Conservation (phyloP, 2,113 vertebrate species). For the Penelope pileata region DNA sequence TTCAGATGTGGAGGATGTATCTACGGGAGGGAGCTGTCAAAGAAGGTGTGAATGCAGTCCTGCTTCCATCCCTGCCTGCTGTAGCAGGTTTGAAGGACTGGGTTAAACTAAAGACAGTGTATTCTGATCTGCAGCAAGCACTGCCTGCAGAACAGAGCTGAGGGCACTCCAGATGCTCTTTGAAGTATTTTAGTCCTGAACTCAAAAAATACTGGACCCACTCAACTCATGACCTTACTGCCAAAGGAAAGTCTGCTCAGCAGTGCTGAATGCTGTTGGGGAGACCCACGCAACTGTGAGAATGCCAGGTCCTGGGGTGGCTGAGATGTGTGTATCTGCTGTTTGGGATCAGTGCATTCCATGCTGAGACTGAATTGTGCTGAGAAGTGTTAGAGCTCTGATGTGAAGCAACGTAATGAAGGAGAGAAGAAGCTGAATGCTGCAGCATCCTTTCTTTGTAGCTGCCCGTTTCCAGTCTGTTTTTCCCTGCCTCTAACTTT, state of each 20-base stretch:
- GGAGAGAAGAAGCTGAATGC: slow-evolving; percentile 35
- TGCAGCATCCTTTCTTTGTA: slow-evolving; percentile 20
- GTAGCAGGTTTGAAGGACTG: slow-evolving; percentile 34
- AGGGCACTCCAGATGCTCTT: slow-evolving; percentile 11
- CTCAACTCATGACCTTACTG: slow-evolving; percentile 52
- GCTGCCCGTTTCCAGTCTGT: slow-evolving; percentile 28
- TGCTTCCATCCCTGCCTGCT: slow-evolving; percentile 57
- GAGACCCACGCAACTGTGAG: slow-evolving; percentile 4
- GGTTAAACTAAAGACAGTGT: slow-evolving; percentile 1
- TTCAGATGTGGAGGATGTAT: neutral
- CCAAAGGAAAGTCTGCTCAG: slow-evolving; percentile 58
- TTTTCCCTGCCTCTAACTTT: slow-evolving; percentile 54
- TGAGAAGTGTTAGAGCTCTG: slow-evolving; percentile 18
- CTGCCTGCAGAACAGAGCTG: neutral
- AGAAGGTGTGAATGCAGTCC: slow-evolving; percentile 50
- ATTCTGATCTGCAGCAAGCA: slow-evolving; percentile 60
- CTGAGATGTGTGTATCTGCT: slow-evolving; percentile 28
- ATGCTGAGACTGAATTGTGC: neutral
- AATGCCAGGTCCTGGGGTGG: slow-evolving; percentile 1
- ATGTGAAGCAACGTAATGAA: neutral
- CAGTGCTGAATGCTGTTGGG: neutral
- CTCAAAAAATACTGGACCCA: slow-evolving; percentile 18
- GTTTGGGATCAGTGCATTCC: slow-evolving; percentile 6
- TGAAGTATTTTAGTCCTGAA: slow-evolving; percentile 53
- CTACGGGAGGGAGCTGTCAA: slow-evolving; percentile 38